These are phyloP conservation scores for Polyommatus iphigenia DNA, from an alignment of 2,888 invertebrate species.

Conservation along the genomic window DNA sequence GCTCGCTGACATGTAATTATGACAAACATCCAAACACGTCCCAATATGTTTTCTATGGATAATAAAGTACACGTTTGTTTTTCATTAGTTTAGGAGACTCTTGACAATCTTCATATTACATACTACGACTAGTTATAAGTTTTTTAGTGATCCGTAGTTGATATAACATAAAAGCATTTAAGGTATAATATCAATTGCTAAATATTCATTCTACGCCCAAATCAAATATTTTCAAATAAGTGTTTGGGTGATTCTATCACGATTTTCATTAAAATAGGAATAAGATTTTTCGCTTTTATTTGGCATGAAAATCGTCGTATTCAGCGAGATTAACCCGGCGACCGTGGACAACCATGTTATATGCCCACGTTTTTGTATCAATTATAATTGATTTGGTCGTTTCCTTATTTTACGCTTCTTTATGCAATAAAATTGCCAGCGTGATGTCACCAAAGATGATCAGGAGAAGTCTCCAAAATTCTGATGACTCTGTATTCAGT, in stretches of 20 bases:
- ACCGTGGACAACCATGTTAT: constrained; percentile 27
- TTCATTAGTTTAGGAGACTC: background rate
- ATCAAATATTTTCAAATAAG: background rate
- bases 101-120: background rate
- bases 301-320: constrained; percentile 50
- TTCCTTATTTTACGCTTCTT: background rate
- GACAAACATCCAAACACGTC: background rate
- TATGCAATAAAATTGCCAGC: background rate
- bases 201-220: background rate
- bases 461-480: background rate
- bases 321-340: constrained; percentile 34
- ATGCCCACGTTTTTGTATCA: constrained; percentile 20
- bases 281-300: constrained; percentile 53
- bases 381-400: constrained; percentile 1
- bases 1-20: constrained; percentile 14
- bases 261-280: constrained; percentile 51
- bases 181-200: background rate
- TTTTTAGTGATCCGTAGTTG: background rate
- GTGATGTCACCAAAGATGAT: background rate
- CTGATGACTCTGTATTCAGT: no score
- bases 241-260: constrained; percentile 44
- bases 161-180: no score
- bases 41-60: background rate
- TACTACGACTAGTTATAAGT: background rate
- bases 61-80: background rate